Base-by-base conservation (phyloP, 2,888 invertebrate species). In the Nephrocerus scutellatus region DNA sequence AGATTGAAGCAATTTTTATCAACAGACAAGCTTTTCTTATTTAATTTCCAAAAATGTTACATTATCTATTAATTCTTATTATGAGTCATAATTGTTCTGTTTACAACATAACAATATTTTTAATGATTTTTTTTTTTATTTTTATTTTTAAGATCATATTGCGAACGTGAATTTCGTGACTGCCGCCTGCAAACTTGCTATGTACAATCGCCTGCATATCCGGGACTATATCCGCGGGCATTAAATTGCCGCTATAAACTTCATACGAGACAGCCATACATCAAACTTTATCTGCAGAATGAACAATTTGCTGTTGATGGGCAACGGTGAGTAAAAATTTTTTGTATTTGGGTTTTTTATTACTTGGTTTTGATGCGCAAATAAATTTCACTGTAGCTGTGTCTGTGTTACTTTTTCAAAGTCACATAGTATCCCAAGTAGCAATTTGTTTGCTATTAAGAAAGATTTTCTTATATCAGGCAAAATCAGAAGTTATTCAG, bases 231-330 rank as follows among this genome's bases (percentile, higher is more conserved):
- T 68, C 91, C 91, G 1, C 76, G 91, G 43, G 88, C 89, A 57
- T 74, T 91, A 48, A 88, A 89, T 66, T 91, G 91, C 76, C 83
- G 87, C 60, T 92, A 91, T 66, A 84, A 85, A 58, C 75, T 92
- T 36, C 90, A 89, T 72, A 90, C 90, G 5, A 73, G 88, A 26
- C 75, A 86, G 58, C 88, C 89, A 15, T 90, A 87, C 72, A 90
- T 90, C 63, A 88, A 88, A 70, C 74, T 89, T 53, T 88, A 90
- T 71, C 86, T 90, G 56, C 89, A 90, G 66, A 90, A 90, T 65
- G 89, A 90, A 63, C 89, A 90, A 66, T 91, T 91, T 71, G 90
- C 91, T 64, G 88, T 91, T 53, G 91, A 91, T 56, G 91, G 91
- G 2, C 90, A 91, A 60, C 76, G 68, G 68, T 68, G 53, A 62